Conservation (phyloP, 2,888 invertebrate species). For the Apamea sordens region DNA sequence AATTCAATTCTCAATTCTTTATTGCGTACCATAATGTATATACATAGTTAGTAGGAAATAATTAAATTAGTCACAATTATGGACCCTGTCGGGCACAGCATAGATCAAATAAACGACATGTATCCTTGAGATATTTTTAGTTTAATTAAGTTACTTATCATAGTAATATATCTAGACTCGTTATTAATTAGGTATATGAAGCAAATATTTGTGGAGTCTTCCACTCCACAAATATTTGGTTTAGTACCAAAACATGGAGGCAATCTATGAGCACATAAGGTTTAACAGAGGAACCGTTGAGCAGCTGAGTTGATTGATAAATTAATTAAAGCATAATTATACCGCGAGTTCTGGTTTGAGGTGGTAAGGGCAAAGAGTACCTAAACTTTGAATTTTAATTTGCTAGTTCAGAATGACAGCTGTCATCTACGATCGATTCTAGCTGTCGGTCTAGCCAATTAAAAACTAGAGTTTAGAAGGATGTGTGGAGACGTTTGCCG, state of each 20-base stretch:
- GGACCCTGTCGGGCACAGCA: too few relatives aligned
- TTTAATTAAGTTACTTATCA: neutral
- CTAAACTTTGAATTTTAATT: too few relatives aligned
- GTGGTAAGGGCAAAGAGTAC: neutral
- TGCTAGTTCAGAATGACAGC: too few relatives aligned
- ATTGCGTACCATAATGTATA: too few relatives aligned
- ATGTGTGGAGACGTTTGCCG: too few relatives aligned
- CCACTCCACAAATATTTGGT: neutral
- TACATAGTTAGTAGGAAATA: too few relatives aligned
- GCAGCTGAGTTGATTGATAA: neutral
- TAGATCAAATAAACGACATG: neutral
- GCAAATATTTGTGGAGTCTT: too few relatives aligned
- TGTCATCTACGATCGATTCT: too few relatives aligned
- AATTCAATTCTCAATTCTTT: too few relatives aligned
- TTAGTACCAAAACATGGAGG: conserved; percentile 1
- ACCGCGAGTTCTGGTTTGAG: neutral
- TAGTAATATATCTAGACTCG: neutral
- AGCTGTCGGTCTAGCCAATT: too few relatives aligned
- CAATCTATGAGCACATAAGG: neutral
- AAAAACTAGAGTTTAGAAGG: too few relatives aligned
- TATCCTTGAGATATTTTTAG: neutral
- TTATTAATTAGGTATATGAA: neutral
- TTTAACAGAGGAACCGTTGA: neutral
- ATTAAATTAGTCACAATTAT: too few relatives aligned
- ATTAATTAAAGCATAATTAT: conserved; percentile 3